Base-by-base conservation (phyloP, 2,113 vertebrate species). In the Macaca mulatta region DNA sequence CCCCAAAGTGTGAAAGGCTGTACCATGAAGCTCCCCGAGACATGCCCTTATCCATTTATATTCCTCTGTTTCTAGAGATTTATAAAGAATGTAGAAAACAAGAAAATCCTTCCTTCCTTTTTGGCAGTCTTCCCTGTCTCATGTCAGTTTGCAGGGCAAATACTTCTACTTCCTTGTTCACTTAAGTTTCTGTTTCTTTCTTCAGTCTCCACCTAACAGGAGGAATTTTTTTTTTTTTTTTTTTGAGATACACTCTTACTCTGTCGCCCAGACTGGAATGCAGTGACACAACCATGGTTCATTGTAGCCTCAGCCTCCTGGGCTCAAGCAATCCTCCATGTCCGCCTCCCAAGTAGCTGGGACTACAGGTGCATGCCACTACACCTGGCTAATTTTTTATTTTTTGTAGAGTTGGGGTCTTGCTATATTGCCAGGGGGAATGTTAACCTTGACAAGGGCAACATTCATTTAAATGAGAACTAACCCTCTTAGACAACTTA, bases 161-260 rank as follows among this genome's bases (percentile, higher is more conserved):
- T 45, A 27, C n/a, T 92, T 78, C 43, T 55, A 79, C 38, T 96
- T 98, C 35, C 95, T 38, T 8, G 22, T 84, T 91, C 45, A 3
- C 32, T 67, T 70, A 74, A 85, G 93, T 96, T 96, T 96, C 95
- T 23, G 1, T 94, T 97, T 90, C 95, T 74, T 16, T 48, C 10
- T 52, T 89, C 78, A 35, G 40, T 43, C 83, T 4, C 6, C 74
- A 14, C 30, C 43, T 22, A 48, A 82, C 38, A 50, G 27, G 0
- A 64, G 35, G 16, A 64, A 30, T 30, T 30, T 61, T 61, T 27
- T 27, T 61, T 59, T 59, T 59, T 38, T 59, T 45, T 45, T 61
- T 12, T 64, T 64, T 6, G 27, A 6, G 12, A 64, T 64, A 43
- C 43, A 64, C 27, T 64, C 61, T 64, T 14, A 30, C 61, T 64